Evolutionary conservation across 2,888 invertebrate genomes (phyloP), one percentile per base, ranked within the genome.

Genomic region (Scaptodrosophila latifasciaeformis): DNA sequence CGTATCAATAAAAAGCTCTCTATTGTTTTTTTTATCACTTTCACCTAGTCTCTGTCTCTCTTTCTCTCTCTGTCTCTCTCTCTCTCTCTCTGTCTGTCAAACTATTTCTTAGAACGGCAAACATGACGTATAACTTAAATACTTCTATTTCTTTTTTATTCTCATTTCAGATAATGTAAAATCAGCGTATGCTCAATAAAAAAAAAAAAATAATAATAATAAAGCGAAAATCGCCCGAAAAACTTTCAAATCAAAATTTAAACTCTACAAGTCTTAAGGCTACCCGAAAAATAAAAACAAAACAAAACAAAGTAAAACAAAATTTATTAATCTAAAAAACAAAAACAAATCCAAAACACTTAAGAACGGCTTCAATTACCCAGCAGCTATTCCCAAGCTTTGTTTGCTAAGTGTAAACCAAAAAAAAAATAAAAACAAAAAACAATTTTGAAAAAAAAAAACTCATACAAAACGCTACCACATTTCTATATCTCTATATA

Each of bases 151-250:
- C 62, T 79, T 79, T 70, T 72, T 76, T 81, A 74, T 70, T 83
- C 84, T 83, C 84, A 83, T 83, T 83, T 82, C 83, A 83, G 83
- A 83, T 82, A 83, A 82, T 82, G 71, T 74, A 75, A 79, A 76
- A 68, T 76, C 81, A 80, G 83, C 82, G 82, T 83, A 81, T 78
- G 72, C 79, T 79, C 74, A 69, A 70, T 27, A 49, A 37, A 48
- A 54, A 48, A 40, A 54, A 57, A 53, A 54, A 51, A 54, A 47
- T 52, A 60, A 64, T 44, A 65, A 43, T 55, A 68, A 59, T 58
- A 30, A n/a, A 44, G 44, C 29, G 44, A 40, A 53, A 27, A 40
- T 17, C 27, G 42, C 19, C 46, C 21, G 37, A 47, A 6, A 18
- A 47, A 40, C 50, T 50, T 61, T 65, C 43, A 45, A 67, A 67